Conservation (phyloP, 2,888 invertebrate genomes). For the Atethmia centrago region DNA sequence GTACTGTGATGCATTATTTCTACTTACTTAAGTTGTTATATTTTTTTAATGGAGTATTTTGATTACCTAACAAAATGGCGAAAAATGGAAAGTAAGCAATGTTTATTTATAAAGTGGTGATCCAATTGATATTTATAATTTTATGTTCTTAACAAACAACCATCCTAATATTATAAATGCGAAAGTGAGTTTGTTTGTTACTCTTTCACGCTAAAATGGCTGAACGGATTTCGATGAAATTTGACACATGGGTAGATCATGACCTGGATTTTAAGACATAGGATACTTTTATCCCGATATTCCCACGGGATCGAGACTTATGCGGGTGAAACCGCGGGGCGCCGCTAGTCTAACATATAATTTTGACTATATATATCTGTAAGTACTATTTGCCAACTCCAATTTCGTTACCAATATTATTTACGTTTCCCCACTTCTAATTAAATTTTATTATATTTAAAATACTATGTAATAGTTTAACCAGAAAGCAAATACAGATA, state of each 20-base stretch:
- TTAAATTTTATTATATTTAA: slow-evolving; percentile 24
- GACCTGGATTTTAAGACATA: too few species aligned
- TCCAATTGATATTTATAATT: slow-evolving; percentile 42
- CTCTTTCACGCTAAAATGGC: too few species aligned
- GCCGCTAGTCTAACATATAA: slow-evolving; percentile 20
- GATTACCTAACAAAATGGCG: slow-evolving; percentile 55
- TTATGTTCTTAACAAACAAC: slow-evolving; percentile 40
- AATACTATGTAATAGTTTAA: neutral
- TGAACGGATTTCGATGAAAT: too few species aligned
- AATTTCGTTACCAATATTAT: slow-evolving; percentile 52
- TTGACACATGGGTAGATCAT: too few species aligned
- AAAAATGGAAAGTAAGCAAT: slow-evolving; percentile 38
- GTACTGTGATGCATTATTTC: slow-evolving; percentile 77
- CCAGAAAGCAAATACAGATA: slow-evolving; percentile 6
- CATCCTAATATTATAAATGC: too few species aligned
- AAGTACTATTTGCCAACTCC: slow-evolving; percentile 22
- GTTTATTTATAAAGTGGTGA: slow-evolving; percentile 57
- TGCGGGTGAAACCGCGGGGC: too few species aligned
- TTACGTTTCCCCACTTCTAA: slow-evolving; percentile 57
- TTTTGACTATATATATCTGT: slow-evolving; percentile 20
- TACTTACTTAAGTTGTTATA: slow-evolving; percentile 76
- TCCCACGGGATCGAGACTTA: too few species aligned
- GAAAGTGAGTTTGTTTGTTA: too few species aligned
- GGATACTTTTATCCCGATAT: too few species aligned
- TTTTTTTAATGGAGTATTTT: slow-evolving; percentile 56